Conservation (phyloP, 2,888 invertebrate species). For the Pristionchus fissidentatus region DNA sequence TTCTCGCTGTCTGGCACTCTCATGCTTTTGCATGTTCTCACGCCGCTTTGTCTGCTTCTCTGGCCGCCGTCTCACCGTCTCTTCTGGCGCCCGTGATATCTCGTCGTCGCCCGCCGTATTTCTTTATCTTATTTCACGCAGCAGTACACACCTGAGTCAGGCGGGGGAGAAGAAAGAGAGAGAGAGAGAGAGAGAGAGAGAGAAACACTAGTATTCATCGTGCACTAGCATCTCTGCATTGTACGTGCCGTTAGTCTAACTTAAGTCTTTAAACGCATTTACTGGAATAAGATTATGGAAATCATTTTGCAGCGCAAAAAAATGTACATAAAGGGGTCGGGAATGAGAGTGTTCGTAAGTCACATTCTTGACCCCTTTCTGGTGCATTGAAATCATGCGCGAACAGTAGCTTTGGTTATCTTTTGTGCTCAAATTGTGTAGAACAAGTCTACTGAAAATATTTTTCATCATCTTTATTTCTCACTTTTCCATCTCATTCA, state of each 20-base stretch:
- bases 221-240: background rate
- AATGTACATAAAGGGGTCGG: too few relatives aligned
- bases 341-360: too few relatives aligned
- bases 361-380: background rate
- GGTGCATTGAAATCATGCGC: background rate
- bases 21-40: background rate
- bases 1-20: background rate
- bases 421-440: too few relatives aligned
- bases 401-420: too few relatives aligned
- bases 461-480: background rate
- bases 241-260: too few relatives aligned
- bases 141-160: constrained; percentile 8
- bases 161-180: too few relatives aligned
- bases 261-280: too few relatives aligned
- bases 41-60: background rate
- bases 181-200: too few relatives aligned
- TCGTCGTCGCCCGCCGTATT: background rate
- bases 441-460: too few relatives aligned
- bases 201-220: background rate
- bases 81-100: background rate
- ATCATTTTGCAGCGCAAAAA: too few relatives aligned
- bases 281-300: too few relatives aligned
- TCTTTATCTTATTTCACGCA: constrained; percentile 36
- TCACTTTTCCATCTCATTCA: constrained; percentile 7
- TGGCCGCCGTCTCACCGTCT: background rate